Base-by-base conservation (phyloP, 2,888 invertebrate genomes). In the Dascillus cervinus region DNA sequence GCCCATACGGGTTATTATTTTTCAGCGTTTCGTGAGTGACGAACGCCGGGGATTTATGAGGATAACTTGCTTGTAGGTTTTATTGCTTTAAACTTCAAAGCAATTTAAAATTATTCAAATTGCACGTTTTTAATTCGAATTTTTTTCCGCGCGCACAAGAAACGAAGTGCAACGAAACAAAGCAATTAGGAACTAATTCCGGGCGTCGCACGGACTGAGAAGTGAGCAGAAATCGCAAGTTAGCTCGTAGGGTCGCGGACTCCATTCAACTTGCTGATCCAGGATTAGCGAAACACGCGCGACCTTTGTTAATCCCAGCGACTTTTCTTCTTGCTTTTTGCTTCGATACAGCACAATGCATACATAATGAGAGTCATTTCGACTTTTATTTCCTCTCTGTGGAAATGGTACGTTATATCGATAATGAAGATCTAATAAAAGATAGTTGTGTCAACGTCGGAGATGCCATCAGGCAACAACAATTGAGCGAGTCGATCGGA, bases 201-300 rank as follows among this genome's bases (percentile, higher is more conserved):
- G 22, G 27, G 28, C 33, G 35, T 36, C 29, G 29, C 27, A 23
- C 28, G 15, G 31, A 31, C 29, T 14, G 20, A 34, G 34, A 33
- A 37, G 37, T 39, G 33, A 36, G 33, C 32, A 31, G 39, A 36
- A 39, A 41, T 39, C 41, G 37, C 29, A 39, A 38, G 35, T 41
- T 35, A 39, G 34, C 35, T 25, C 22, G n/a, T n/a, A n/a, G n/a
- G n/a, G n/a, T n/a, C n/a, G n/a, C n/a, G 26, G 37, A 40, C 39
- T 40, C 37, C 25, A 41, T 44, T 41, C 37, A 41, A 41, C 30
- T 39, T 41, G 37, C 29, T 44, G 44, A 44, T 42, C 41, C 41
- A 23, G 39, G 41, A 44, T 44, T 44, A 44, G 38, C 32, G 22
- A 28, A 33, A 30, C 28, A 26, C 28, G 23, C 24, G 26, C 36